Base-by-base conservation (phyloP, 2,797 vertebrate genomes). In the Pseudomugil gertrudae region DNA sequence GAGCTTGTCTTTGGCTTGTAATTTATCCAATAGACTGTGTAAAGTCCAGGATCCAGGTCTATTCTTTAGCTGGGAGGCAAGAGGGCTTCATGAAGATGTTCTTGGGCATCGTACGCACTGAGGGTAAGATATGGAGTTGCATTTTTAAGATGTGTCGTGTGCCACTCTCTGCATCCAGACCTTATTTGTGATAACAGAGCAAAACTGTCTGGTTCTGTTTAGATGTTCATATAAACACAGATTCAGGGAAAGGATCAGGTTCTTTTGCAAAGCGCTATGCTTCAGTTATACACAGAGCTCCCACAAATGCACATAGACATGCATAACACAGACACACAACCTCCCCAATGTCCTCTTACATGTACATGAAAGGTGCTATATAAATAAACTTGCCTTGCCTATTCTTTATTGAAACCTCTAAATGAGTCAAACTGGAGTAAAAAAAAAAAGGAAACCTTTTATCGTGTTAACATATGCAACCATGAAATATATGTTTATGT, bases 1-100 rank as follows among this genome's bases (percentile, higher is more conserved):
- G 97, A 30, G 94, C 95, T 57, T 96, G 96, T 73, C 90, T 99
- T 24, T 98, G 97, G 96, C 84, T 98, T 62, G 89, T 94, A 57
- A 94, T 97, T 8, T 98, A 95, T 79, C 97, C 96, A 15, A 95
- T 98, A 73, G 97, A 99, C 84, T 98, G 96, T 54, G 91, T 98
- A 57, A 99, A 98, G 90, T 97, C 97, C 51, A 94, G 97, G 84
- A 98, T 99, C 85, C 96, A 99, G 85, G 96, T 99, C 19, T 72
- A 96, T 96, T 98, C 96, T 27, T 95, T 98, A 94, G 90, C 94
- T 51, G 95, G 96, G 50, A 95, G 87, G 62, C 96, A 97, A 72
- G 76, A 93, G 0, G 97, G 97, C 36, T 96, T 98, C 81, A 86
- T 95, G 43, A 93, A 92, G 83, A 97, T 95, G 0, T 94, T 96